phyloP scores from a whole-genome alignment of 2,113 vertebrate species.

The Atherinomorus stipes region DNA sequence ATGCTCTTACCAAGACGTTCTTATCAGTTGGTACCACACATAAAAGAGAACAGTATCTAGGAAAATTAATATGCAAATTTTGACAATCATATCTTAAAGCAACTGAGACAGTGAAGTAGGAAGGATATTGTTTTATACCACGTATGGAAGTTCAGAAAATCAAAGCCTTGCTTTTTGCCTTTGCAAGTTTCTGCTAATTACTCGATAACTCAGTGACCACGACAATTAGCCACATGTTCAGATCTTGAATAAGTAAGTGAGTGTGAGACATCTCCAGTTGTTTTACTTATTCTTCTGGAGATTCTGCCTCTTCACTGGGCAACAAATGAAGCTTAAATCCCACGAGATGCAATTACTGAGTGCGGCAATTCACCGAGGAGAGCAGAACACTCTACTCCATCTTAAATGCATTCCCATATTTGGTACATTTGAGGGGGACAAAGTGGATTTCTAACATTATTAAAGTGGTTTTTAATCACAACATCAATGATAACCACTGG shows the following conservation, averaged over 20 bases:
- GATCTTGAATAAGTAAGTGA: constrained; percentile 12
- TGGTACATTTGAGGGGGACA: not conserved
- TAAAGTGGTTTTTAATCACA: constrained; percentile 47
- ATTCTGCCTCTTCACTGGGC: constrained; percentile 54
- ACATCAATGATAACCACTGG: constrained; percentile 23
- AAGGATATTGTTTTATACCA: constrained; percentile 34
- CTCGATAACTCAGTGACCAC: constrained; percentile 6
- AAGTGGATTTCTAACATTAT: constrained; percentile 47
- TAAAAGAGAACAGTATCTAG: constrained; percentile 41
- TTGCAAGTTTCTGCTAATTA: constrained; percentile 13
- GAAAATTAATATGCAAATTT: constrained; percentile 63
- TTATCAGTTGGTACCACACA: constrained; percentile 60
- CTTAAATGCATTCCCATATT: constrained; percentile 48
- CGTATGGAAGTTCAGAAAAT: constrained; percentile 4
- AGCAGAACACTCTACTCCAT: constrained; percentile 44
- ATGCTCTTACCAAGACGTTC: constrained; percentile 25
- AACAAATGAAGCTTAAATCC: constrained; percentile 66
- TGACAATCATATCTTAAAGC: constrained; percentile 31
- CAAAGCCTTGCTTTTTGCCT: constrained; percentile 19
- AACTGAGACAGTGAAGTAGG: constrained; percentile 27
- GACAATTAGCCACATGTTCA: not conserved
- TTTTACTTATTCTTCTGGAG: constrained; percentile 53
- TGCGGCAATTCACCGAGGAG: constrained; percentile 34
- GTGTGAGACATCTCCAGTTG: constrained; percentile 18
- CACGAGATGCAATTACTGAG: constrained; percentile 73